phyloP scores from a whole-genome alignment of 2,113 vertebrate genomes.

The Callithrix jacchus region DNA sequence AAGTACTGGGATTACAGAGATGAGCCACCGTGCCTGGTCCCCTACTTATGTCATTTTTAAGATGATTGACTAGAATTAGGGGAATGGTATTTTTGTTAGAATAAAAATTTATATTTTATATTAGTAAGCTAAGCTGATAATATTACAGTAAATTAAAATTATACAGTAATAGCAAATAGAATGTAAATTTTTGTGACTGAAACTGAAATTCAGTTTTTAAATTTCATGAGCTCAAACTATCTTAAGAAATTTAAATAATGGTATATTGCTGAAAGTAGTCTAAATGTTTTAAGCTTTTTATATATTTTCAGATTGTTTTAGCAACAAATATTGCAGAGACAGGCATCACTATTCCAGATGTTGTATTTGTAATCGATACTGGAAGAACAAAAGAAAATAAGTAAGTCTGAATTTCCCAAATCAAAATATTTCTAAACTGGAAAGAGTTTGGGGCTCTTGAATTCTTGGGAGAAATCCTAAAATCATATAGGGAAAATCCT shows the following conservation, averaged over 20 bases:
- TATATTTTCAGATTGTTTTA: conserved; percentile 92
- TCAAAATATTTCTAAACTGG: background rate
- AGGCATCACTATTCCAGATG: conserved; percentile 97
- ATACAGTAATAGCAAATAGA: background rate
- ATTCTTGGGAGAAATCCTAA: conserved; percentile 28
- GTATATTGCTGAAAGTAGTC: background rate
- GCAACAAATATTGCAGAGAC: conserved; percentile 99
- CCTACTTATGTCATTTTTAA: background rate
- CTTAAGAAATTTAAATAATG: background rate
- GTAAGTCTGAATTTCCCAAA: conserved; percentile 81
- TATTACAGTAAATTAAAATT: conserved; percentile 35
- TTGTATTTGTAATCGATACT: conserved; percentile 96
- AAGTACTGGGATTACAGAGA: no score
- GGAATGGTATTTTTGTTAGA: background rate
- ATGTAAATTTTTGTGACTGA: background rate
- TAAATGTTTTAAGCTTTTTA: conserved; percentile 24
- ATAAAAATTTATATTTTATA: background rate
- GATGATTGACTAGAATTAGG: background rate
- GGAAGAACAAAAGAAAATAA: conserved; percentile 99
- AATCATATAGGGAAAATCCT: background rate
- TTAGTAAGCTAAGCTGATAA: conserved; percentile 17
- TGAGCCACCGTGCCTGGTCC: no score
- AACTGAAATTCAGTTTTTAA: conserved; percentile 46
- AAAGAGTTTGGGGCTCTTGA: background rate
- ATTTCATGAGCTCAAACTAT: background rate